A percentile compares a stretch with the other conserved stretches of the same genome.
phyloP scores from a whole-genome alignment of 2,113 vertebrate species.

The Ifrita kowaldi region DNA sequence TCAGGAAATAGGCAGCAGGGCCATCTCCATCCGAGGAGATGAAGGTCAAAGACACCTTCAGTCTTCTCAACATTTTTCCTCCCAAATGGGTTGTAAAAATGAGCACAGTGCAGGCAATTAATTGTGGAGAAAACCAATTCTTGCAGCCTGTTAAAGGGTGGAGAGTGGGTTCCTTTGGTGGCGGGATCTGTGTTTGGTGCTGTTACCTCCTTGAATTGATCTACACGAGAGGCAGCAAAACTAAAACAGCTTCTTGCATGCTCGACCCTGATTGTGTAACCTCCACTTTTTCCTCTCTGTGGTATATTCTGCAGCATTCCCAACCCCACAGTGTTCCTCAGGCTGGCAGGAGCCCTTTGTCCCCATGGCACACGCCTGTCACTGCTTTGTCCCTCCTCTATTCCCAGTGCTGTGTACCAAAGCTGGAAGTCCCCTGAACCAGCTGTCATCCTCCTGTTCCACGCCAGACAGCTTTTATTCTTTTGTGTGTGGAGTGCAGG shows the following conservation, averaged over 20 bases:
- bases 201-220: not conserved
- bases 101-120: not conserved
- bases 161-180: not conserved
- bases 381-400: rapidly evolving
- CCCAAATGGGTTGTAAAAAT: conserved; percentile 5
- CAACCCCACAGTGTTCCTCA: rapidly evolving
- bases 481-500: rapidly evolving
- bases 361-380: not conserved
- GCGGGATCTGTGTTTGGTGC: not conserved
- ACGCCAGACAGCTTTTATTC: not conserved
- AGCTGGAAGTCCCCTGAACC: not conserved
- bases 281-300: not conserved
- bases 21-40: not conserved
- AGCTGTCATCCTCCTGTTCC: not conserved
- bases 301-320: not conserved
- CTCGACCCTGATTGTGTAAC: not conserved
- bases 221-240: rapidly evolving
- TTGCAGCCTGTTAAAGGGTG: not conserved
- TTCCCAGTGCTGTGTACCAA: not conserved
- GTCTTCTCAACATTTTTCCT: not conserved
- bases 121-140: not conserved
- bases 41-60: conserved; percentile 63
- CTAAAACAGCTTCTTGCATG: not conserved
- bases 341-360: not conserved
- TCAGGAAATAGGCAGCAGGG: conserved; percentile 40